Base-by-base conservation (phyloP, 2,113 vertebrate genomes). In the Ranitomeya variabilis region DNA sequence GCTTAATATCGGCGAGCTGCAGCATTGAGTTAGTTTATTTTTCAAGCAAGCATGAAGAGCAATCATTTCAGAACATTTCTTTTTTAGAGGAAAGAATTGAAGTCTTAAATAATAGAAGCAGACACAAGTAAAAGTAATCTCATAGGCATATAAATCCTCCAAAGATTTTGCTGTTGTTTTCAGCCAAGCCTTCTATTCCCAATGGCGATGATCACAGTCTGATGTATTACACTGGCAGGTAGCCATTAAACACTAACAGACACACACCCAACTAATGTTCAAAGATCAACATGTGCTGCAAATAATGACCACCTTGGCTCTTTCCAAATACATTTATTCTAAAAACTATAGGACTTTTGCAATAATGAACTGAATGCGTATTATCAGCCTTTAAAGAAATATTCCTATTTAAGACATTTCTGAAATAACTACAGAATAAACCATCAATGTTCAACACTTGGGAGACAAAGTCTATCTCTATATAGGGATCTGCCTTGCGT, bases 161-260 rank as follows among this genome's bases (percentile, higher is more conserved):
- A 94, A 94, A 95, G 95, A 91, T 93, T 93, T 93, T 94, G 94
- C 92, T 69, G 82, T 90, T 79, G 54, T 55, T 67, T 62, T 59
- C 57, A 66, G n/a, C 69, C 82, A 84, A 69, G 51, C n/a, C 19
- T 71, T 7, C 51, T 84, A 54, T 14, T 69, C 82, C 82, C 66
- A 84, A 51, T 55, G 64, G 60, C 45, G 55, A 71, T 55, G 82
- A 71, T 69, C 37, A 83, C 11, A 13, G 14, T n/a, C 64, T 69
- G 82, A 84, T 84, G 64, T 54, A 84, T 69, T 26, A n/a, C 23
- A 69, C 51, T 84, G 82, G 82, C 21, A 26, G 37, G n/a, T 26
- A 19, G 82, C 82, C 82, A 84, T 26, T 84, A 66, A 26, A 55
- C 13, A 81, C 18, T 26, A 62, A 62, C 3, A 14, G 18, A 26